Conservation (phyloP, 2,888 invertebrate genomes). For the Halictus ligatus region DNA sequence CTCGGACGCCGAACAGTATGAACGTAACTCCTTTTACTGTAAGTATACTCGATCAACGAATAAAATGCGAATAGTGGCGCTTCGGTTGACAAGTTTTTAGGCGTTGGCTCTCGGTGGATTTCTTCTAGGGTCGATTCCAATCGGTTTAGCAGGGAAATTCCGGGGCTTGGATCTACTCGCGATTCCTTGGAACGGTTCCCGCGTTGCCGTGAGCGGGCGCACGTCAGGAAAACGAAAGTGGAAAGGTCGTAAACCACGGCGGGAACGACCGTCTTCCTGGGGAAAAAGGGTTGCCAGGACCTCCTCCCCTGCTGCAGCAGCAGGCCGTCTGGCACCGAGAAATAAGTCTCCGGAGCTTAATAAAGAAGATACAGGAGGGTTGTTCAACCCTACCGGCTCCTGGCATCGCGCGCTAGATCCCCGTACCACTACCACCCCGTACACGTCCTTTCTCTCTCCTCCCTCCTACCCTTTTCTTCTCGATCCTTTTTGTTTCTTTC, state of each 20-base stretch:
- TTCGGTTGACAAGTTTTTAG: background rate
- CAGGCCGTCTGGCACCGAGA: conserved; percentile 65
- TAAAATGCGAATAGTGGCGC: background rate
- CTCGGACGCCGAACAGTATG: too few species aligned
- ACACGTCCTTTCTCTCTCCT: background rate
- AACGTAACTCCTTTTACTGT: too few species aligned
- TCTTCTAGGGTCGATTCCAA: conserved; percentile 31
- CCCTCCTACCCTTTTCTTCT: background rate
- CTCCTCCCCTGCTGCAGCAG: conserved; percentile 46
- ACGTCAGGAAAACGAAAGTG: conserved; percentile 49
- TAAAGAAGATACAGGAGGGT: conserved; percentile 61
- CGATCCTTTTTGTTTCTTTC: background rate
- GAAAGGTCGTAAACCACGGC: conserved; percentile 62
- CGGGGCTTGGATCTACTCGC: conserved; percentile 23
- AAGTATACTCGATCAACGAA: background rate
- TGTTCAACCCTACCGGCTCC: conserved; percentile 60
- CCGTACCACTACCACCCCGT: background rate
- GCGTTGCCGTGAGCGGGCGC: background rate
- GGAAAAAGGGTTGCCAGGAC: conserved; percentile 67
- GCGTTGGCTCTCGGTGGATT: background rate
- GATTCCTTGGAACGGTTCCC: conserved; percentile 38
- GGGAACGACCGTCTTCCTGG: conserved; percentile 46
- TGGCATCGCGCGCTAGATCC: conserved; percentile 58
- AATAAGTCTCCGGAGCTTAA: conserved; percentile 63
- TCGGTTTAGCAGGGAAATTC: conserved; percentile 34